Conservation (phyloP, 1,140 invertebrate genomes). For the Hypsibius dujardini region DNA sequence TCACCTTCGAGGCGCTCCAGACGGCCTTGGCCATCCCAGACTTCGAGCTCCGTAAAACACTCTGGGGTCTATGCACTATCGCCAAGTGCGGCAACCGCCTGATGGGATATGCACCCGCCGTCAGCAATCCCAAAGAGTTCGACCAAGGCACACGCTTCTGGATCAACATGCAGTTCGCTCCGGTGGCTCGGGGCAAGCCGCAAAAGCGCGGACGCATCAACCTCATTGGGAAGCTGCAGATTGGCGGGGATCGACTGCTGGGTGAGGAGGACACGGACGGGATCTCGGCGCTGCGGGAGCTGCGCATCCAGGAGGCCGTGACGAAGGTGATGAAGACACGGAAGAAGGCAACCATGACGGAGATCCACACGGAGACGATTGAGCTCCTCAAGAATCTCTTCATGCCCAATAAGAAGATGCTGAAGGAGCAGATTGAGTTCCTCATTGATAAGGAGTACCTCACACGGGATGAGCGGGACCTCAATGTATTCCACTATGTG, state of each 20-base stretch:
- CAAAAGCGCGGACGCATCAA: constrained; percentile 86
- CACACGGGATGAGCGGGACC: constrained; percentile 81
- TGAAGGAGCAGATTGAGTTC: constrained; percentile 98
- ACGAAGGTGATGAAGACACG: constrained; percentile 98
- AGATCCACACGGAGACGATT: constrained; percentile 83
- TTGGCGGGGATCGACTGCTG: constrained; percentile 82
- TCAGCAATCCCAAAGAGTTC: constrained; percentile 77
- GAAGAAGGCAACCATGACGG: constrained; percentile 76
- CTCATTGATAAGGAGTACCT: constrained; percentile 97
- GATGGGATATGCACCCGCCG: constrained; percentile 26
- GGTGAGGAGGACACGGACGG: constrained; percentile 86
- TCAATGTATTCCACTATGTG: constrained; percentile 95
- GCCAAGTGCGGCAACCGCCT: not conserved
- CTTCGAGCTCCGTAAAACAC: constrained; percentile 76
- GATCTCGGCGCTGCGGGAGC: constrained; percentile 80
- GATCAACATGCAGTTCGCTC: constrained; percentile 88
- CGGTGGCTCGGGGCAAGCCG: constrained; percentile 64
- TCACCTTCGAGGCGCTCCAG: constrained; percentile 82
- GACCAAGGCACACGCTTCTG: constrained; percentile 77
- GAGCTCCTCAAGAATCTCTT: constrained; percentile 99
- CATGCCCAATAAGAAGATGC: constrained; percentile 93
- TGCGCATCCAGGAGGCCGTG: constrained; percentile 83
- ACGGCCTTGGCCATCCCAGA: constrained; percentile 91
- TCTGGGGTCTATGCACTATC: constrained; percentile 46
- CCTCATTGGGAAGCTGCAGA: constrained; percentile 75